Evolutionary conservation across 2,888 invertebrate species (phyloP).

Genomic region (Drosophila pullipes): DNA sequence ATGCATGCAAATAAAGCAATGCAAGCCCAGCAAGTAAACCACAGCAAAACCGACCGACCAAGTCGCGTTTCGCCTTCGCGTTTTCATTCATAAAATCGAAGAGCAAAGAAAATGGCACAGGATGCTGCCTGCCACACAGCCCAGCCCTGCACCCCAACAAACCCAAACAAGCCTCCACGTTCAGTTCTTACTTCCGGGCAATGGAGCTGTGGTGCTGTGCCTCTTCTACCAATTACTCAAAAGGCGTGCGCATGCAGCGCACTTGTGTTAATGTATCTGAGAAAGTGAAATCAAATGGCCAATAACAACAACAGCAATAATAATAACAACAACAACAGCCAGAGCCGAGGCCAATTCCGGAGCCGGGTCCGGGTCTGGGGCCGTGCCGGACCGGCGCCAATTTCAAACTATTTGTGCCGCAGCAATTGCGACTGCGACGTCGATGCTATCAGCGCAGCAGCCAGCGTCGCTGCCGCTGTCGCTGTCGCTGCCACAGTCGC

Average conservation of each 20-base stretch:
- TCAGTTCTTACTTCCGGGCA: conserved; percentile 3
- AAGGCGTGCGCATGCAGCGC: conserved; percentile 75
- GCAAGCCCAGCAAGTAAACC: conserved; percentile 58
- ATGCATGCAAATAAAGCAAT: conserved; percentile 71
- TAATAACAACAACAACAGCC: conserved; percentile 13
- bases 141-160: not conserved
- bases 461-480: conserved; percentile 13
- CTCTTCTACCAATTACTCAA: conserved; percentile 78
- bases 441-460: conserved; percentile 28
- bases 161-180: not conserved
- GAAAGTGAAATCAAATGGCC: conserved; percentile 72
- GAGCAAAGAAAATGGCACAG: conserved; percentile 76
- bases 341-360: conserved; percentile 45
- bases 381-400: conserved; percentile 66
- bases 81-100: conserved; percentile 81
- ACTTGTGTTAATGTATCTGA: conserved; percentile 76
- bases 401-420: conserved; percentile 70
- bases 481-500: conserved; percentile 7
- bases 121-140: conserved; percentile 35
- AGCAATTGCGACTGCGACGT: conserved; percentile 35
- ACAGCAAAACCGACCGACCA: conserved; percentile 57
- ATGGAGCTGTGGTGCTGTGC: conserved; percentile 9
- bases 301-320: conserved; percentile 30
- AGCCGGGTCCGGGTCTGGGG: conserved; percentile 42
- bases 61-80: conserved; percentile 74